Base-by-base conservation (phyloP, 2,888 invertebrate genomes). In the Tholera decimalis region DNA sequence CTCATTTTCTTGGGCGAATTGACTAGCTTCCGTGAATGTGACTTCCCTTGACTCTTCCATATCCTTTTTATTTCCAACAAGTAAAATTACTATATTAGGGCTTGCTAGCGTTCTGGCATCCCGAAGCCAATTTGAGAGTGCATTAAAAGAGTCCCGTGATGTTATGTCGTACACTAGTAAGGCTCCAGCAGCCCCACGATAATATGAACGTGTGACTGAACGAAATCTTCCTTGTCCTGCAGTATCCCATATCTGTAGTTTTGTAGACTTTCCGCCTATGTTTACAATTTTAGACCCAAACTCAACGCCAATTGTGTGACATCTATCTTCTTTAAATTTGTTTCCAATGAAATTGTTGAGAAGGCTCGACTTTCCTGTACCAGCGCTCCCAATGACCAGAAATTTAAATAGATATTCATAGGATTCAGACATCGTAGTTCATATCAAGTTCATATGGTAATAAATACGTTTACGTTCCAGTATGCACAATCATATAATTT, bases 171-270 rank as follows among this genome's bases (percentile, higher is more conserved):
- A 99, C 0, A 98, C 98, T 26, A 99, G 96, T 35, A 98, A 94
- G 33, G 98, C 98, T n/a, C 98, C 98, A 51, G 98, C 98, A 15
- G 98, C 98, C 3, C 98, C 98, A 71, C 98, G 95, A 90, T 98
- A 98, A 87, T 98, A 98, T 30, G 97, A 98, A 50, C 98, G 96
- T 0, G 97, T 97, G 70, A 99, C 99, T 50, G 99, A 99, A 83
- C 99, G 97, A 92, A 99, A 99, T 88, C 99, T 96, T 94, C 99
- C 99, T 90, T 99, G 99, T 0, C 99, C 99, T 37, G 99, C 99
- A 6, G 99, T 99, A 82, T 97, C 97, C 97, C 97, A 97, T 85
- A 97, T 97, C 92, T 98, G 98, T 71, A 98, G 91, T 89, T 98
- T 98, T 1, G 98, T 98, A 7, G 97, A 97, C 91, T 98, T 98